Conservation (phyloP, 2,797 vertebrate genomes). For the Enteromius paludinosus region DNA sequence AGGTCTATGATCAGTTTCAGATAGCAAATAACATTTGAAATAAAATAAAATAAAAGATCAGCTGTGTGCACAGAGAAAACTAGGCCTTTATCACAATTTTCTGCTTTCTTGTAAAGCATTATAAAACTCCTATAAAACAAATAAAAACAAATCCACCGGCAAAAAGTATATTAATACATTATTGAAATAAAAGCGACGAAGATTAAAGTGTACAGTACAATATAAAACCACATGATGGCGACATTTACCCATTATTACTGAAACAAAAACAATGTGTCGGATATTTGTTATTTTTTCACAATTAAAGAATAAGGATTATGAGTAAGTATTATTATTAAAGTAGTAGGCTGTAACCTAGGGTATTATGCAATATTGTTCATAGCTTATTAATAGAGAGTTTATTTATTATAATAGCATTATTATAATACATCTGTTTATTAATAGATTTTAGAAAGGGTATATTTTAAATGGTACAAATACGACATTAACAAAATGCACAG, state of each 20-base stretch:
- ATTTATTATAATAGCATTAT: background rate
- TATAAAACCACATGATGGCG: conserved; percentile 27
- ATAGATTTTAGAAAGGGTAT: background rate
- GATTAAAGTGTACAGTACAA: background rate
- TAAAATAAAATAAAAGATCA: background rate
- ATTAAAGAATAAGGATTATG: background rate
- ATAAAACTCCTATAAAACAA: too few species aligned
- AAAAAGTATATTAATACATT: background rate
- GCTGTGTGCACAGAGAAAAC: background rate
- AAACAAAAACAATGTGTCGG: background rate
- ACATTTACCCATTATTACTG: background rate
- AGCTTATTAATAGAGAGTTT: background rate
- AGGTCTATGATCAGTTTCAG: background rate
- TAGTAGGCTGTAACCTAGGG: background rate
- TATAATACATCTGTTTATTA: background rate
- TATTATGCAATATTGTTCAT: background rate
- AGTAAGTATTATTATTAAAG: background rate
- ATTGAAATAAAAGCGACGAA: background rate
- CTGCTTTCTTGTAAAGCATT: background rate
- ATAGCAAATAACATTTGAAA: background rate
- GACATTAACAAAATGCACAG: too few species aligned
- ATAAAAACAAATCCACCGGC: background rate
- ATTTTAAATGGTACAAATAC: background rate
- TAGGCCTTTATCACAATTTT: background rate
- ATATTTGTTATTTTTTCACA: background rate